Evolutionary conservation across 2,113 vertebrate species (phyloP), one percentile per base, ranked within the genome.

Genomic region (Glareola pratincola): DNA sequence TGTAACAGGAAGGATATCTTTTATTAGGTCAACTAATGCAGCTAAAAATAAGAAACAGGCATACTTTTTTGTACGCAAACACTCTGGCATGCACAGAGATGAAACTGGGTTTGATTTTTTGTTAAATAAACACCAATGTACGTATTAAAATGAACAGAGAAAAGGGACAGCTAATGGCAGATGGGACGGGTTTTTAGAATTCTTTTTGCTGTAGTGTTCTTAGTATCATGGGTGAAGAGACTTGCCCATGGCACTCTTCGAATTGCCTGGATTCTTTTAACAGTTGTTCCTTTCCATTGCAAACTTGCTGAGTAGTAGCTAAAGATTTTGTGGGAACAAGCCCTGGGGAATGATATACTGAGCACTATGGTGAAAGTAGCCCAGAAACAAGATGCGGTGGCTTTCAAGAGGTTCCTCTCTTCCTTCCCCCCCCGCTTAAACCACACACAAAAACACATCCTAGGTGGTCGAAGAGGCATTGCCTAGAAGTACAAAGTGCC

Each of bases 401-500:
- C 73, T 95, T 92, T 95, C 56, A 92, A 50, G 48, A 91, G 39
- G 39, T 75, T 91, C 27, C 30, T 92, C 62, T 45, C 69, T 91
- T 93, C 43, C 72, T 71, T 22, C 20, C 8, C 16, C 10, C 22
- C 16, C 22, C 62, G n/a, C n/a, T 71, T 50, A 90, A 94, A 91
- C 87, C 86, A 91, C 94, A 92, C 83, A 92, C 91, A 96, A 87
- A 81, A 92, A 41, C 73, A 79, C 86, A 59, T 92, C 91, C 45
- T 97, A 96, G 97, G 96, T 96, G 95, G 96, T 97, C 82, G 4
- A 92, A 85, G 68, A 94, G 72, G 78, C 93, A 92, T 67, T 69
- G 92, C 94, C 68, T 88, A 14, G 34, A 92, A 89, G 86, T 87
- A 94, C 88, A 90, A 80, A 93, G 59, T 90, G 90, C 39, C 59